Evolutionary conservation across 2,888 invertebrate species (phyloP).

Genomic region (Clivina fossor): DNA sequence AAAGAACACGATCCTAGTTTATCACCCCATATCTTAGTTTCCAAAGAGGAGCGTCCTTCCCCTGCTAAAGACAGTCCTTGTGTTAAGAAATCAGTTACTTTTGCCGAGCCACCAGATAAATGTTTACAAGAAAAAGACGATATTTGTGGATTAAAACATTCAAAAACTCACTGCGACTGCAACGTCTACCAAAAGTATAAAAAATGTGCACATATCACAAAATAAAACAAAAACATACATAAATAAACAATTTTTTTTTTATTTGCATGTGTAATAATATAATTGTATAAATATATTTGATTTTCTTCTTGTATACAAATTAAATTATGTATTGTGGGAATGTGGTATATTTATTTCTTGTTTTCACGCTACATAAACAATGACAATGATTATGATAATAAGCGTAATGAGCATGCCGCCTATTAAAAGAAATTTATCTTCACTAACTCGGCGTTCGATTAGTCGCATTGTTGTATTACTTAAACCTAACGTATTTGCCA

Average conservation of each 20-base stretch:
- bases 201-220: background rate
- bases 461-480: conserved; percentile 94
- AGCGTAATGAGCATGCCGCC: conserved; percentile 85
- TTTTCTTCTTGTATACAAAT: too few species aligned
- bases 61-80: conserved; percentile 22
- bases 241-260: background rate
- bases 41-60: conserved; percentile 10
- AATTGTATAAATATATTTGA: background rate
- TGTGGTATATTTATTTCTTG: conserved; percentile 24
- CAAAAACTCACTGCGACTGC: conserved; percentile 47
- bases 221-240: too few species aligned
- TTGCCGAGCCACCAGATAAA: conserved; percentile 39
- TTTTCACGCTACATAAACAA: conserved; percentile 63
- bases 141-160: conserved; percentile 47
- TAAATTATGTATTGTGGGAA: too few species aligned
- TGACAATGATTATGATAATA: conserved; percentile 75
- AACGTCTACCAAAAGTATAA: conserved; percentile 44
- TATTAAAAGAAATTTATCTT: conserved; percentile 86
- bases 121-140: conserved; percentile 47
- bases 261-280: conserved; percentile 2
- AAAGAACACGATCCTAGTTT: conserved; percentile 22
- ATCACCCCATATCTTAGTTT: conserved; percentile 8
- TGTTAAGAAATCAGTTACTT: conserved; percentile 24
- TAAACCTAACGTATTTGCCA: conserved; percentile 88
- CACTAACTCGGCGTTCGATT: conserved; percentile 82